Evolutionary conservation across 2,113 vertebrate species (phyloP).

Genomic region (Garra rufa): DNA sequence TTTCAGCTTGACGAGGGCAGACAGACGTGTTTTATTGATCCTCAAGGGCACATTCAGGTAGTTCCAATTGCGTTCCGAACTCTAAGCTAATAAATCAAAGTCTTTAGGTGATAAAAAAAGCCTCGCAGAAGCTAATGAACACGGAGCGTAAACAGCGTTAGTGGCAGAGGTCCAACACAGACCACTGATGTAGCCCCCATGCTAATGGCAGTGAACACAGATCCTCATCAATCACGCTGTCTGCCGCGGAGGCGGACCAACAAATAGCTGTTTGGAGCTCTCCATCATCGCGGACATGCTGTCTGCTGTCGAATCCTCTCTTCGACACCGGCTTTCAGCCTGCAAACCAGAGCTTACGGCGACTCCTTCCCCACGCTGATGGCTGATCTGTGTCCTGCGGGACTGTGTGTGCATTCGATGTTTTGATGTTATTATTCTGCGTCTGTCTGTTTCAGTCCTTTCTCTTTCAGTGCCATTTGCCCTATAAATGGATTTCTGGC

Average conservation of each 20-base stretch:
- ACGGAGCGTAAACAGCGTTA: neutral
- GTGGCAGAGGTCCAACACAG: constrained; percentile 29
- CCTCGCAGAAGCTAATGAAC: constrained; percentile 15
- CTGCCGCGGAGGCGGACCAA: constrained; percentile 10
- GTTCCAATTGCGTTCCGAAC: neutral
- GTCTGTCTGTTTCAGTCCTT: neutral
- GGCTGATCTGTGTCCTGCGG: constrained; percentile 17
- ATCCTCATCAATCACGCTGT: constrained; percentile 37
- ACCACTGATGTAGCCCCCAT: constrained; percentile 34
- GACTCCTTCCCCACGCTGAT: neutral
- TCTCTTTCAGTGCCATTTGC: constrained; percentile 31
- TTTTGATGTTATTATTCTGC: constrained; percentile 32
- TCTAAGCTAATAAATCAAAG: constrained; percentile 15
- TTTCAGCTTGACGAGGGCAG: neutral
- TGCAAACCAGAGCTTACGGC: constrained; percentile 20
- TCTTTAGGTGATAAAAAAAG: neutral
- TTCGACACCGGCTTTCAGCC: neutral
- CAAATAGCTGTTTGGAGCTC: constrained; percentile 15
- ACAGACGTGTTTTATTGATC: neutral
- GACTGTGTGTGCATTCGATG: neutral
- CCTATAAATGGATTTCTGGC: constrained; percentile 20
- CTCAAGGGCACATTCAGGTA: constrained; percentile 6
- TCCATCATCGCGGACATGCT: constrained; percentile 14
- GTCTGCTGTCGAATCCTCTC: constrained; percentile 21
- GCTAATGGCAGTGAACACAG: constrained; percentile 17